These are phyloP conservation scores for Procapra przewalskii DNA, from an alignment of 2,113 vertebrate genomes.

Conservation along the genomic window DNA sequence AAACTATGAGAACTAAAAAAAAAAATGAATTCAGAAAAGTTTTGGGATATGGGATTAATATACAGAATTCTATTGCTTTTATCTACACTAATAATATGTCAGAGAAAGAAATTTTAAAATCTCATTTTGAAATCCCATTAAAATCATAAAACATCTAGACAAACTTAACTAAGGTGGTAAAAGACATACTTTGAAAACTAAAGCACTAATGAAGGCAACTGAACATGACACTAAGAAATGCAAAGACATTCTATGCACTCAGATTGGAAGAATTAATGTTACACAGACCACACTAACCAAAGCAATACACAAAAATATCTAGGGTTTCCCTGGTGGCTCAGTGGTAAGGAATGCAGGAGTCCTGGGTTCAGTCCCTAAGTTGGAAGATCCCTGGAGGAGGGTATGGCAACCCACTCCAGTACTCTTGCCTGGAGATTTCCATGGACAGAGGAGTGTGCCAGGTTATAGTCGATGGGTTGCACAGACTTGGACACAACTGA, in stretches of 20 bases:
- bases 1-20: background rate
- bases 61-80: background rate
- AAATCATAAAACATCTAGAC: background rate
- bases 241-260: background rate
- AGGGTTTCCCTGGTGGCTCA: background rate
- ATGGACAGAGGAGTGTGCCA: background rate
- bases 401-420: background rate
- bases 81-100: background rate
- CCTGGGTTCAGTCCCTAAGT: background rate
- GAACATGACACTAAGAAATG: background rate
- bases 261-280: background rate
- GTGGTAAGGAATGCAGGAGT: background rate
- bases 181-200: background rate
- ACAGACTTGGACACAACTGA: background rate
- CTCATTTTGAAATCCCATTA: background rate
- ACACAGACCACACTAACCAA: background rate
- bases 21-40: background rate
- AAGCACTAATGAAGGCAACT: background rate
- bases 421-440: background rate
- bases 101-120: background rate
- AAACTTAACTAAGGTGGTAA: background rate
- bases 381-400: background rate
- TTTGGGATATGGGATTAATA: background rate
- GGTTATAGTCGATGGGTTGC: background rate
- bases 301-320: background rate